These are phyloP conservation scores for Ernsta delagoae DNA, from an alignment of 2,888 invertebrate species.

Conservation along the genomic window DNA sequence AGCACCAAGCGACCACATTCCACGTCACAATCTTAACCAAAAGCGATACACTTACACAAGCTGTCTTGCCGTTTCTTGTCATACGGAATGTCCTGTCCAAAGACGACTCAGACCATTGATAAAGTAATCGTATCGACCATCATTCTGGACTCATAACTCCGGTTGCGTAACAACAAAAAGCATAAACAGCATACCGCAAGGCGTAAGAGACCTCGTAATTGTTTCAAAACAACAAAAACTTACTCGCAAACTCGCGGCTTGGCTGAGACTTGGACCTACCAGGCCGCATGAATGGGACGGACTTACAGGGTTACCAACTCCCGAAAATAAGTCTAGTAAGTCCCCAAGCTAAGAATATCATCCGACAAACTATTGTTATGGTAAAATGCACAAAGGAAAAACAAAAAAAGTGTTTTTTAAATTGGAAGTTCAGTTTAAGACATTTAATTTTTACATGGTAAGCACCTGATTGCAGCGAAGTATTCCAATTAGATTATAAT, in stretches of 20 bases:
- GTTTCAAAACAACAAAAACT: conserved; percentile 67
- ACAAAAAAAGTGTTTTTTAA: too few species aligned
- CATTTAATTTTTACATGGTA: too few species aligned
- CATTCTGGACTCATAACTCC: conserved; percentile 43
- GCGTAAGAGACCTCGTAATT: conserved; percentile 62
- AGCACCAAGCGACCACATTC: background rate
- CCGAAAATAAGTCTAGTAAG: too few species aligned
- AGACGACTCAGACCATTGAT: conserved; percentile 38
- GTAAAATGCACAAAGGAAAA: too few species aligned
- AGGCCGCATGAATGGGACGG: conserved; percentile 64
- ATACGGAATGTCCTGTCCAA: background rate
- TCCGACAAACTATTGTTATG: too few species aligned
- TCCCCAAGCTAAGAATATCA: background rate
- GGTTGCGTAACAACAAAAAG: conserved; percentile 54
- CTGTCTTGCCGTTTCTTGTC: background rate
- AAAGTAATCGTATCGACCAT: conserved; percentile 48
- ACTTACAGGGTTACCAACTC: background rate
- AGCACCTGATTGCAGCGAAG: too few species aligned
- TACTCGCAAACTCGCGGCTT: conserved; percentile 39
- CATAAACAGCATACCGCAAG: conserved; percentile 54
- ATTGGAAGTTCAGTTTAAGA: too few species aligned
- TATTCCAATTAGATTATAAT: too few species aligned
- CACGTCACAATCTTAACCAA: background rate
- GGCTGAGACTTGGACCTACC: conserved; percentile 39
- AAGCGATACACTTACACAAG: background rate